A percentile compares a stretch with the other conserved stretches of the same genome.
These are phyloP conservation scores for Tragelaphus buxtoni DNA, from an alignment of 2,113 vertebrate species.

Conservation along the genomic window DNA sequence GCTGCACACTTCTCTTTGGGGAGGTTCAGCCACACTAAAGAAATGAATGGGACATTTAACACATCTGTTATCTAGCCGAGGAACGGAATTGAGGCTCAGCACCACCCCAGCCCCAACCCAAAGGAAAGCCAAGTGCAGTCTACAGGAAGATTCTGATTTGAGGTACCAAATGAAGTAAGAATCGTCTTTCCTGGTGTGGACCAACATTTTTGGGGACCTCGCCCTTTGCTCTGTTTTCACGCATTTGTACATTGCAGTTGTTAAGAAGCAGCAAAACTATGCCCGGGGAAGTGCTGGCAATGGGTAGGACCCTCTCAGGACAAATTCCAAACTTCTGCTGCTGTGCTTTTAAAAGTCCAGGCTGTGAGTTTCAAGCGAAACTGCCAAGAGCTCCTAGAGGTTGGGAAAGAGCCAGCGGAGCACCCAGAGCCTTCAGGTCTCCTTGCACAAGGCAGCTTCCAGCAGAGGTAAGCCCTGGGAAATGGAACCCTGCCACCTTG, in stretches of 20 bases:
- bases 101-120: neutral
- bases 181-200: neutral
- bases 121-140: constrained; percentile 31
- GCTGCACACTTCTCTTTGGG: constrained; percentile 91
- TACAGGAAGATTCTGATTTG: neutral
- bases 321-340: neutral
- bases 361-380: neutral
- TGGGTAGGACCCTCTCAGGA: neutral
- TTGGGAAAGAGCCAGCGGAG: neutral
- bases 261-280: neutral
- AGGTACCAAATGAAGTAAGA: neutral
- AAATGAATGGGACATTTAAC: constrained; percentile 93
- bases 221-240: neutral
- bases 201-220: neutral
- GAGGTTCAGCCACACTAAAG: constrained; percentile 83
- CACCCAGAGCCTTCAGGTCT: accelerated
- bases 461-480: neutral
- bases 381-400: neutral
- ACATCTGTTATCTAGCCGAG: constrained; percentile 92
- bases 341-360: neutral
- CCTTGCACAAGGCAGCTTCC: neutral
- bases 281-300: accelerated
- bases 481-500: neutral
- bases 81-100: constrained; percentile 58
- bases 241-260: accelerated